phyloP scores from a whole-genome alignment of 2,113 vertebrate genomes.

The Odontesthes bonariensis region DNA sequence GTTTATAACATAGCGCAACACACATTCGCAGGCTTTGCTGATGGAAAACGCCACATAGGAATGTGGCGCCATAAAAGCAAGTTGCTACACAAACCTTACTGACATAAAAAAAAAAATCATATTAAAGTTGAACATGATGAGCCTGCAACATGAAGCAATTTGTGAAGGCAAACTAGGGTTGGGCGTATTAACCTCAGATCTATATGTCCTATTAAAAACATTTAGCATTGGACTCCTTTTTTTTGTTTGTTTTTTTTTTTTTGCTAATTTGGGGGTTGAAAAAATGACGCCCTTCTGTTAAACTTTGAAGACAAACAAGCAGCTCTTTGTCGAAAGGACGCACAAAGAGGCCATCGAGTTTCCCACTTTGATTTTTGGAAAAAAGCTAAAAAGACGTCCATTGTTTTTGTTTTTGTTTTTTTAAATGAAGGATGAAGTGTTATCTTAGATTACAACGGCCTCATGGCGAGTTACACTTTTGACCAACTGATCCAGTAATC shows the following conservation, averaged over 20 bases:
- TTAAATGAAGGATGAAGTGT: not conserved
- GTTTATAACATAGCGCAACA: slow-evolving; percentile 1
- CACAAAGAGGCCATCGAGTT: not conserved
- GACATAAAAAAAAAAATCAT: not conserved
- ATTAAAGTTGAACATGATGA: no score
- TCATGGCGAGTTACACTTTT: not conserved
- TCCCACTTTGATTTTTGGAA: slow-evolving; percentile 5
- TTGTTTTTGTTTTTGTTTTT: not conserved
- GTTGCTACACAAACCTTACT: not conserved
- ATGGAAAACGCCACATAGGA: no score
- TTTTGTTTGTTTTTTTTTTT: no score
- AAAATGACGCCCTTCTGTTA: no score
- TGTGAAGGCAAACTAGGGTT: no score
- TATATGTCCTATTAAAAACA: no score
- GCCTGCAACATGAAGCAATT: no score
- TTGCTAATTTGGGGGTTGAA: no score
- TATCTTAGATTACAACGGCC: slow-evolving; percentile 8
- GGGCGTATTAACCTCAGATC: no score
- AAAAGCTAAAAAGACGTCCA: not conserved
- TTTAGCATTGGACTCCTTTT: no score
- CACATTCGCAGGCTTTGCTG: slow-evolving; percentile 5
- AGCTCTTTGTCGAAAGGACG: not conserved
- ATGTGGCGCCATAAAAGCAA: no score
- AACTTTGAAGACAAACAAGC: no score
- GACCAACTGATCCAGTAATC: slow-evolving; percentile 37